These are phyloP conservation scores for Rhysida immarginata DNA, from an alignment of 1,140 invertebrate genomes.

Conservation along the genomic window DNA sequence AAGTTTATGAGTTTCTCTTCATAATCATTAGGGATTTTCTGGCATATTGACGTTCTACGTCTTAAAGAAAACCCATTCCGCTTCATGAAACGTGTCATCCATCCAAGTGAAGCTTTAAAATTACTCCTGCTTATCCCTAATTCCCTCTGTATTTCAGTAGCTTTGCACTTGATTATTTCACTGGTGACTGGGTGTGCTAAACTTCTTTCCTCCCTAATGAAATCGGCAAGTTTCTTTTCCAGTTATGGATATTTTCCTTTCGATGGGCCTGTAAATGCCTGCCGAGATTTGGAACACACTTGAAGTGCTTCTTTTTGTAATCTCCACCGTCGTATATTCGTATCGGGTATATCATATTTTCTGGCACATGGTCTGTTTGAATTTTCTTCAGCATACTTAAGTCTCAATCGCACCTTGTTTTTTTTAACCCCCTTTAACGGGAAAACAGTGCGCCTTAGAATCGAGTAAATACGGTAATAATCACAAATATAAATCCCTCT, in stretches of 20 bases:
- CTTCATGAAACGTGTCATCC: background rate
- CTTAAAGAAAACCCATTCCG: background rate
- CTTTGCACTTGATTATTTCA: background rate
- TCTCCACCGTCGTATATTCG: background rate
- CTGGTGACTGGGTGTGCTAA: background rate
- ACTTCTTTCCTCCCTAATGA: background rate
- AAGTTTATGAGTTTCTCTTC: background rate
- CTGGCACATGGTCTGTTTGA: background rate
- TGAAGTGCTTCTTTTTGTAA: background rate
- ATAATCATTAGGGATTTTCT: background rate
- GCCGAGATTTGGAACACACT: background rate
- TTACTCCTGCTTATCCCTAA: background rate
- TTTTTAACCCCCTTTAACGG: no score
- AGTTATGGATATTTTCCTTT: background rate
- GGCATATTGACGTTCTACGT: background rate
- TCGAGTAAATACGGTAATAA: no score
- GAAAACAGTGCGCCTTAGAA: no score
- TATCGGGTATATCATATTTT: background rate
- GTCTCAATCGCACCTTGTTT: no score
- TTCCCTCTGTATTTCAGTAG: background rate
- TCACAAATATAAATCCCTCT: no score
- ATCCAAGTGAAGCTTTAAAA: background rate
- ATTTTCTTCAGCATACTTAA: background rate
- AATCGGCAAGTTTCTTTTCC: background rate
- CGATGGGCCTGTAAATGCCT: background rate